Base-by-base conservation (phyloP, 2,888 invertebrate species). In the Apodemia zela region DNA sequence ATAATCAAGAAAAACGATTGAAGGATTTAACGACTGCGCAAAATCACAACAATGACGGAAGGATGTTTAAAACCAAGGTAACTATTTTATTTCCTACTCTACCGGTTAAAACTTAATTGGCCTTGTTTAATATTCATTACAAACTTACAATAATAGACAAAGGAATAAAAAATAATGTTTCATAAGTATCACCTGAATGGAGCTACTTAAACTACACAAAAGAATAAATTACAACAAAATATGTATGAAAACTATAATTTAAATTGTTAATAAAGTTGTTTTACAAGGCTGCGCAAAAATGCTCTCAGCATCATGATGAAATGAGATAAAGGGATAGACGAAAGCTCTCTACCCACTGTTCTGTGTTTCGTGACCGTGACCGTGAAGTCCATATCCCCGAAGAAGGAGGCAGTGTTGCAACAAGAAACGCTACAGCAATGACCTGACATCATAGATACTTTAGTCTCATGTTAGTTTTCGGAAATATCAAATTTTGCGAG, bases 1-100 rank as follows among this genome's bases (percentile, higher is more conserved):
- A 13, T 51, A 17, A 13, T 42, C 17, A 33, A 59, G 47, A 33
- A 58, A 62, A 59, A 59, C 58, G 29, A 45, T 47, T 47, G 58
- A 62, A 62, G 59, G 62, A 54, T 58, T 25, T 45, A 42, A 15
- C 10, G 58, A 58, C 18, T 35, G 33, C 42, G n/a, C 42, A 45
- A 62, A 59, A 59, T 62, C 18, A 47, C 47, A 47, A 59, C 45
- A 62, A 62, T 33, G 47, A 33, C 65, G 65, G 65, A 67, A 67
- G 65, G 54, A 63, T 59, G 35, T 63, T 61, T 63, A 58, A 65
- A 67, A 65, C 63, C 61, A 60, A 66, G 66, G 66, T 51, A 7
- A 21, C 25, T 63, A 61, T 18, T 45, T 45, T 21, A 29, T 59
- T 62, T 59, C 62, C 58, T 58, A 45, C 62, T 62, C 33, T 47